Evolutionary conservation across 2,888 invertebrate genomes (phyloP), one percentile per base, ranked within the genome.

Genomic region (Tetranychus truncatus): DNA sequence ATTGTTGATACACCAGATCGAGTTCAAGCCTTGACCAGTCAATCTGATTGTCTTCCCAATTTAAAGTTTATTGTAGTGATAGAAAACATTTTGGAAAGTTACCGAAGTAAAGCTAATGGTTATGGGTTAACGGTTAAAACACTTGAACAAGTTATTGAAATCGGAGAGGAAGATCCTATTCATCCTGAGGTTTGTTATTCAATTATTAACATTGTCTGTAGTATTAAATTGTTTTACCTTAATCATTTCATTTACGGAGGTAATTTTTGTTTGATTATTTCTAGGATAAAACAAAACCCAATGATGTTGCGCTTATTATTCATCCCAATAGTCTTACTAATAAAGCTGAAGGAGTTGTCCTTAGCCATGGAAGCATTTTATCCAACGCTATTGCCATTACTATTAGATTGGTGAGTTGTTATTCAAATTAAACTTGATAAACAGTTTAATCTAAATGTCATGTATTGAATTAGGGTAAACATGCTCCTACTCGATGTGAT

Each of bases 91-190:
- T 20, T 69, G 20, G 69, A 69, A 69, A 69, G 69, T 21, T 69
- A 20, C 20, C n/a, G 21, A 20, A 24, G 21, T 11, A 69, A 69
- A 69, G 69, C 69, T 24, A 6, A 20, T 21, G 34, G 20, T 24
- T 69, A 24, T 24, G 69, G 69, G 20, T 24, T 69, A 69, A 69
- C 69, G n/a, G 69, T 69, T 11, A 69, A 69, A 21, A 69, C 69
- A 11, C 20, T 20, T 20, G 21, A 69, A 1, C 21, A 69, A 2
- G 21, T 69, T 18, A 24, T 24, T 24, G 6, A 24, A 1, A 20
- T 69, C 20, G 69, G 69, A 24, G 69, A 69, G 11, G 34, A 69
- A 20, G 21, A 69, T 69, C 21, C 69, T 20, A 24, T 69, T 24
- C 21, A 20, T 24, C 34, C 34, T 1, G 69, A 69, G 69, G 69